Evolutionary conservation across 2,797 vertebrate genomes (phyloP).

Genomic region (Paramormyrops hopkinsi): DNA sequence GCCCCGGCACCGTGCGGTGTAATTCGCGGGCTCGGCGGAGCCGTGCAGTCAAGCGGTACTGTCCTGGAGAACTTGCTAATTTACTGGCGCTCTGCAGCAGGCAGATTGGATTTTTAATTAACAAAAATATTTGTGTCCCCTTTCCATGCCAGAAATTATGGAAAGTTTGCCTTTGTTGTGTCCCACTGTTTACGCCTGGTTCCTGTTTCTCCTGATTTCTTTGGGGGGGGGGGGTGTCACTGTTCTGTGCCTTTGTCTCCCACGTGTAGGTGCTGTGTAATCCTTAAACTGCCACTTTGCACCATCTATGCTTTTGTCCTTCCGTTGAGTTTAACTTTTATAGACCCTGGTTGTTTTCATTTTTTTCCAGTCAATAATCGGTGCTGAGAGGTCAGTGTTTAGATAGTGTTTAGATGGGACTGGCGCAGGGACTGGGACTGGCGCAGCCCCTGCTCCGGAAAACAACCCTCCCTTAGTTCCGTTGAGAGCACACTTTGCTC

Average conservation of each 20-base stretch:
- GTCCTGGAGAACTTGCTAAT: slow-evolving; percentile 14
- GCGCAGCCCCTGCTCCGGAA: neutral
- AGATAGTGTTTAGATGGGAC: no score
- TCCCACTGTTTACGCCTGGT: neutral
- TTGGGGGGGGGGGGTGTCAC: neutral
- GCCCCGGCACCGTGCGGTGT: neutral
- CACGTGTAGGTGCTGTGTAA: neutral
- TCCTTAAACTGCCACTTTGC: neutral
- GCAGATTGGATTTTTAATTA: slow-evolving; percentile 16
- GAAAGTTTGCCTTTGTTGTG: neutral
- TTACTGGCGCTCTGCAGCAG: neutral
- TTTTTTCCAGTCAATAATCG: neutral
- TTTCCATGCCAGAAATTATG: slow-evolving; percentile 8
- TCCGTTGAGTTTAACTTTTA: neutral
- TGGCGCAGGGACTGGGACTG: neutral
- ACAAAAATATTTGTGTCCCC: slow-evolving; percentile 14
- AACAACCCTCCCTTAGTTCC: neutral
- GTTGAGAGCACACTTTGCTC: neutral
- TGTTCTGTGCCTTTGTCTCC: neutral
- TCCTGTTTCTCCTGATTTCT: neutral
- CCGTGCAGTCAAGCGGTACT: neutral
- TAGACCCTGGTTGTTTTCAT: neutral
- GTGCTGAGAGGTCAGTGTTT: neutral
- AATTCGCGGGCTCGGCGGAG: neutral
- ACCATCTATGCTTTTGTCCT: neutral